Evolutionary conservation across 2,113 vertebrate genomes (phyloP).

Genomic region (Oenanthe oenanthe): DNA sequence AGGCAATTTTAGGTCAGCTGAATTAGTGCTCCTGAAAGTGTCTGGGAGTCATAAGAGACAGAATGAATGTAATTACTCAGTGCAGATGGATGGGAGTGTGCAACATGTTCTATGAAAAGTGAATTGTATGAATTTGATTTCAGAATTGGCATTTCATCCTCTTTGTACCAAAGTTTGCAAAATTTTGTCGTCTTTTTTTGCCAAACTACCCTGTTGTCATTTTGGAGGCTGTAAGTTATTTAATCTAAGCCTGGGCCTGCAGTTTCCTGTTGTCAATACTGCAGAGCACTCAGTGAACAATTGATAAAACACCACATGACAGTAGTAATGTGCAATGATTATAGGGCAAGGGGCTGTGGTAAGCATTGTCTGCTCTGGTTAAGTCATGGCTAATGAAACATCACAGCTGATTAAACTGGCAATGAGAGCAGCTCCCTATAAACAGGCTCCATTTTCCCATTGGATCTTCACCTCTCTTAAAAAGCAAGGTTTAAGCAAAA

Average conservation of each 20-base stretch:
- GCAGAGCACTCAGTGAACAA: neutral
- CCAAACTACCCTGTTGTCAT: neutral
- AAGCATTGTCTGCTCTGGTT: slow-evolving; percentile 55
- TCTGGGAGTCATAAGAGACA: neutral
- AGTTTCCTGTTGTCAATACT: neutral
- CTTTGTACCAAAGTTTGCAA: neutral
- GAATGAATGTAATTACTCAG: neutral
- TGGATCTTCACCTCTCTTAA: neutral
- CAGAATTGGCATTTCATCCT: neutral
- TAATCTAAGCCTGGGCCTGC: neutral
- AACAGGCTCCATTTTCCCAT: neutral
- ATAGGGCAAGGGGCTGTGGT: neutral
- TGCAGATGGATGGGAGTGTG: neutral
- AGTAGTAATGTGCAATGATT: slow-evolving; percentile 31
- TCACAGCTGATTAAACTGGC: slow-evolving; percentile 40
- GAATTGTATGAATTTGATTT: neutral
- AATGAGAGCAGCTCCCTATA: neutral
- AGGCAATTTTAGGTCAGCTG: neutral
- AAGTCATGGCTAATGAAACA: slow-evolving; percentile 54
- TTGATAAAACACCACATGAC: neutral
- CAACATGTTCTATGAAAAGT: neutral
- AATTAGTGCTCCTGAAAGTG: neutral
- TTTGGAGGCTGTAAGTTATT: neutral
- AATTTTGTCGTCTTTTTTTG: neutral
- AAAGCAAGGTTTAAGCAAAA: neutral